Base-by-base conservation (phyloP, 2,113 vertebrate genomes). In the Azemiops feae region DNA sequence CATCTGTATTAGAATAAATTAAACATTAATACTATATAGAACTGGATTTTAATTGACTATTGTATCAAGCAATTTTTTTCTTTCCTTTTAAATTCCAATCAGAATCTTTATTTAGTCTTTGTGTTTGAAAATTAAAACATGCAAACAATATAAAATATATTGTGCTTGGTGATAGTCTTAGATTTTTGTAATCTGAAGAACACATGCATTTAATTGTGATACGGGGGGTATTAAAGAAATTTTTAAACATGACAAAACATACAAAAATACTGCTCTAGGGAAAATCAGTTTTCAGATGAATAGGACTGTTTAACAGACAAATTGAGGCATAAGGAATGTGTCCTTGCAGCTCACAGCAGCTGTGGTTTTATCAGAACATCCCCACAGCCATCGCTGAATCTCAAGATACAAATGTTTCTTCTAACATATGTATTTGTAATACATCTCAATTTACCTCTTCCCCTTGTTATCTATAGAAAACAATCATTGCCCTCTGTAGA, bases 1-100 rank as follows among this genome's bases (percentile, higher is more conserved):
- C 98, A 99, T 99, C 99, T 99, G 92, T 57, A 95, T 55, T 58
- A 55, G 54, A 90, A 94, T 53, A 86, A 96, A 88, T 74, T 25
- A 89, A 22, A 96, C 50, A 57, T 85, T 50, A 92, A 94, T 34
- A 18, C 0, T 9, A 25, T 92, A 94, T 4, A 90, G 81, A 94
- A 39, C 30, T 22, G 2, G 25, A 81, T 81, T 81, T 43, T 22
- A 43, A 43, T 43, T 22, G 74, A 81, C 34, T 81, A 81, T 22
- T 81, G 74, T 43, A 34, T 81, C 74, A 81, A 81, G 3, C 18
- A 43, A 9, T 81, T 6, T 43, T 43, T 81, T 43, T 43, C 74
- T 81, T 81, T 81, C 34, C 74, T 81, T 81, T 81, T 81, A 43
- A 81, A 81, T 81, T 81, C 74, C 74, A 43, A 10, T 81, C 0